Base-by-base conservation (phyloP, 2,797 vertebrate genomes). In the Enteromius afrohamiltoni region DNA sequence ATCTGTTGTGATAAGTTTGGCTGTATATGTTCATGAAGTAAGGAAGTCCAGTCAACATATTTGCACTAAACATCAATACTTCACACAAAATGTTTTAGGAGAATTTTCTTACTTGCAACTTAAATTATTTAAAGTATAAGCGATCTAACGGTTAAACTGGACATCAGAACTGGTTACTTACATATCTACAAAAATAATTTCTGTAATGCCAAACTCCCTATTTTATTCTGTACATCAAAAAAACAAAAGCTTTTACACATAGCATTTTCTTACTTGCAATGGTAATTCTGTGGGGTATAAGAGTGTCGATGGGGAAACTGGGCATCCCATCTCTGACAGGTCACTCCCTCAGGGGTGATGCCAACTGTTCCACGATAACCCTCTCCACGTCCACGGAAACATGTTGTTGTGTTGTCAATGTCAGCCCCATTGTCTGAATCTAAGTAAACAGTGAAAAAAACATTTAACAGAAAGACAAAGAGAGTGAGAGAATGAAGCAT, bases 281-380 rank as follows among this genome's bases (percentile, higher is more conserved):
- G 95, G 92, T 98, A 99, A 90, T 97, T 97, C 89, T 97, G 93
- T 4, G 97, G 96, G 65, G 93, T 95, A 91, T 97, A 96, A 53
- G 96, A 95, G 90, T 99, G 98, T 83, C 96, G 94, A 85, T 99
- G 98, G 85, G 98, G 98, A 91, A 95, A 95, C 90, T 99, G 98
- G 0, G 95, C 94, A 90, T 98, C 96, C 98, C 98, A 99, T 73
- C 94, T 93, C 82, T 99, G 98, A 90, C 98, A 99, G 6, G 86
- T 94, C 88, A 96, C 91, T 42, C 97, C 97, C 1, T 95, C 97
- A 83, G 95, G 96, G 1, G 95, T 95, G 68, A 93, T 89, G 84
- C 93, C 96, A 49, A 93, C 90, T 0, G 92, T 95, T 60, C 98
- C 98, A 3, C 96, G 94, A 74, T 99, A 99, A 1, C 93, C 94